Evolutionary conservation across 1,140 invertebrate species (phyloP), one percentile per base, ranked within the genome.

Genomic region (Drosophila sp.): DNA sequence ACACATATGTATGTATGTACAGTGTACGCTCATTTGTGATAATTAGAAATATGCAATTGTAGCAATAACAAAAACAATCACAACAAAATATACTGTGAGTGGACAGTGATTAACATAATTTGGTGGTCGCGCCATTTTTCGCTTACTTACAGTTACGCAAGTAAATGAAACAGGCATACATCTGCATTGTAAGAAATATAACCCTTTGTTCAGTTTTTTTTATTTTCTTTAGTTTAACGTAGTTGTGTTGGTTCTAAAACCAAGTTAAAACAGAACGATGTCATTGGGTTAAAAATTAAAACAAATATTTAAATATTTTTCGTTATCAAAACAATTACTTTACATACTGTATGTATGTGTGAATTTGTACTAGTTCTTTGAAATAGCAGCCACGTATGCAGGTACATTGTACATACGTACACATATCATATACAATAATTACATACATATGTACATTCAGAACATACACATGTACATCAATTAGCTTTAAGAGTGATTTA

Each of bases 91-190:
- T n/a, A 50, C 36, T 51, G 14, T 66, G 38, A 51, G 48, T 54
- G 64, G 77, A 74, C 41, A 54, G 56, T 72, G 67, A 83, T 50
- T 78, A 61, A 70, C 65, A 83, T 83, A 72, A 82, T 66, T 71
- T 77, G 79, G 79, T 63, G 79, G 77, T 66, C 74, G 59, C 71
- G 71, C 71, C 64, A 73, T 45, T 67, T 59, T 54, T 40, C 21
- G 13, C 9, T 34, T 36, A 45, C 25, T n/a, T n/a, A 34, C 13
- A 45, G 18, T 21, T 21, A 21, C 21, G 1, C 21, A 21, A 21
- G 21, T 2, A 21, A 21, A 21, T 21, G 21, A 27, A 3, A 27
- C 25, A 27, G 2, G 25, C 25, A 27, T 27, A 27, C 25, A 27
- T 27, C n/a, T n/a, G n/a, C n/a, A n/a, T n/a, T n/a, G n/a, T n/a